Conservation (phyloP, 2,888 invertebrate species). For the Peribatodes rhomboidaria region DNA sequence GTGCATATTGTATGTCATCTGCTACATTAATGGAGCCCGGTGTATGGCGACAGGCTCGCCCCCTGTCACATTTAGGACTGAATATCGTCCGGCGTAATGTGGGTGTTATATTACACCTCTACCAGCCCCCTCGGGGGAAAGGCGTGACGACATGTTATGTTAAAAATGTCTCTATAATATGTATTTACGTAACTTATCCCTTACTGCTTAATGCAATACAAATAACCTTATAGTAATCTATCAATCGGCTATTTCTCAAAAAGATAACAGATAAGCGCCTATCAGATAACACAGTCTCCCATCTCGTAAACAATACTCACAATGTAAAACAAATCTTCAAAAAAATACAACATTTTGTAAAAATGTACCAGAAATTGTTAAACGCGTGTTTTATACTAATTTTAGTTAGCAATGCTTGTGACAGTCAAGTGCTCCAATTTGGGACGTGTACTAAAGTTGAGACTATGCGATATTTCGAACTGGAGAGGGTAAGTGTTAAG, state of each 20-base stretch:
- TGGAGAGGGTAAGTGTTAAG: slow-evolving; percentile 65
- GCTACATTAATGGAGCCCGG: too few relatives aligned
- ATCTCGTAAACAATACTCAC: slow-evolving; percentile 4
- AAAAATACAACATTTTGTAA: slow-evolving; percentile 16
- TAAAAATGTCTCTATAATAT: too few relatives aligned
- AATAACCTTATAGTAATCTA: neutral
- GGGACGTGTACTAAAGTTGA: slow-evolving; percentile 67
- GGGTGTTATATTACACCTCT: too few relatives aligned
- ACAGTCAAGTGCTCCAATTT: slow-evolving; percentile 70
- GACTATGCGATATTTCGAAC: slow-evolving; percentile 72
- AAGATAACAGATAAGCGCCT: slow-evolving; percentile 20
- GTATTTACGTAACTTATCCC: neutral
- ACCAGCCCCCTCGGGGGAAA: too few relatives aligned
- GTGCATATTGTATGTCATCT: too few relatives aligned
- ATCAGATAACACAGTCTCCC: slow-evolving; percentile 34
- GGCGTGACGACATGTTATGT: too few relatives aligned
- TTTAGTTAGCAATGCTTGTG: slow-evolving; percentile 45
- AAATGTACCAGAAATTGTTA: slow-evolving; percentile 52
- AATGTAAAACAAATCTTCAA: slow-evolving; percentile 4
- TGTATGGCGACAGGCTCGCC: too few relatives aligned
- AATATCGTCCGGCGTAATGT: too few relatives aligned
- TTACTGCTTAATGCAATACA: neutral
- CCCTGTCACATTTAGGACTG: too few relatives aligned
- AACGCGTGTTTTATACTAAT: slow-evolving; percentile 46
- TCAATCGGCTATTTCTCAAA: slow-evolving; percentile 16